These are phyloP conservation scores for Echinops telfairi DNA, from an alignment of 2,113 vertebrate genomes.

Conservation along the genomic window DNA sequence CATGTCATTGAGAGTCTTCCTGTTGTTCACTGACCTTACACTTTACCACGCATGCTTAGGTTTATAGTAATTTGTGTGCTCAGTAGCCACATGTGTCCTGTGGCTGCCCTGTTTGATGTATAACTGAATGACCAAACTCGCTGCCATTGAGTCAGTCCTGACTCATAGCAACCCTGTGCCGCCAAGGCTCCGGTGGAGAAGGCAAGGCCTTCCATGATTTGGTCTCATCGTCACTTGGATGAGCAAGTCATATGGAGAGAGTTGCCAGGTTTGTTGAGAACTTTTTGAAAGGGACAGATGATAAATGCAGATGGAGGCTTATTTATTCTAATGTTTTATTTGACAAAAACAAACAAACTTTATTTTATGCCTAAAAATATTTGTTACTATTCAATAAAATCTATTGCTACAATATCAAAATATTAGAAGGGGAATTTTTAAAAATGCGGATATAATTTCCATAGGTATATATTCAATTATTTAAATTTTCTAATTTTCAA, in stretches of 20 bases:
- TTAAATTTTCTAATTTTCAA: too few species aligned
- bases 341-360: background rate
- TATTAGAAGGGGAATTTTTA: background rate
- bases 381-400: background rate
- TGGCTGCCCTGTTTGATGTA: background rate
- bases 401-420: background rate
- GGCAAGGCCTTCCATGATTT: background rate
- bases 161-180: too few species aligned
- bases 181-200: background rate
- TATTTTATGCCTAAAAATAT: too few species aligned
- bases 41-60: background rate
- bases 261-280: background rate
- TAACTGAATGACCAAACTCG: too few species aligned
- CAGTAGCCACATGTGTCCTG: background rate
- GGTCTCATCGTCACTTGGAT: background rate
- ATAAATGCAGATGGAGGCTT: constrained; percentile 10
- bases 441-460: background rate
- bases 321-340: background rate
- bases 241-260: background rate
- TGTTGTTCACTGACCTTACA: too few species aligned
- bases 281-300: background rate
- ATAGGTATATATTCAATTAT: background rate
- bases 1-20: too few species aligned
- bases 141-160: too few species aligned
- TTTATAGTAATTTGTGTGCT: background rate